Evolutionary conservation across 2,113 vertebrate species (phyloP), one percentile per base, ranked within the genome.

Genomic region (Podarcis cretensis): DNA sequence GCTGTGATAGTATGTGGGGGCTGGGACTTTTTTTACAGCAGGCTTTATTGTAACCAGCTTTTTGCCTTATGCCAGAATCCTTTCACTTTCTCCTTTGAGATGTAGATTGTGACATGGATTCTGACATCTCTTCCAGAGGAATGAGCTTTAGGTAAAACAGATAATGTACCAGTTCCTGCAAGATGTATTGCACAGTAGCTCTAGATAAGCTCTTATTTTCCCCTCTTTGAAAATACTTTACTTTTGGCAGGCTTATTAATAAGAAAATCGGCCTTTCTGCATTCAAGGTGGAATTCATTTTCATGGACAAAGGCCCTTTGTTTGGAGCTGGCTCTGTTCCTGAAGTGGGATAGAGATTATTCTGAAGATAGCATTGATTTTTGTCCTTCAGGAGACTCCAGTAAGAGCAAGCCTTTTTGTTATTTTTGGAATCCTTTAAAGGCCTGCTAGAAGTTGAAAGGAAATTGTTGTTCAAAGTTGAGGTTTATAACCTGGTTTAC

Each of bases 311-410:
- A 77, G 79, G 32, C 32, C 35, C 40, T 68, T 86, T 86, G 73
- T 40, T 76, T 59, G 63, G 71, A 54, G 25, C 77, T 68, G 69
- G n/a, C 40, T 82, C 21, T 83, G 37, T 76, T 89, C 32, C 30
- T 73, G 74, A 83, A 90, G 54, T 14, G 2, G 18, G 35, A 23
- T 7, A 76, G 48, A 43, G 84, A 78, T 63, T 37, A 83, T 76
- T 87, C 40, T n/a, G 73, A 87, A 71, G 85, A 83, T 83, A 78
- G 71, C 14, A 21, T 57, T 69, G 71, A 90, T 68, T 86, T 83
- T 77, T 82, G 71, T 71, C 74, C 54, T 54, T 80, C 73, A 78
- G 65, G 77, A 83, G 37, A 21, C 79, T 83, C 12, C 4, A 9
- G 6, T 68, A 74, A 37, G 59, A 68, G 18, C 40, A 68, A 43